Conservation (phyloP, 2,797 vertebrate species). For the Cynopterus sphinx region DNA sequence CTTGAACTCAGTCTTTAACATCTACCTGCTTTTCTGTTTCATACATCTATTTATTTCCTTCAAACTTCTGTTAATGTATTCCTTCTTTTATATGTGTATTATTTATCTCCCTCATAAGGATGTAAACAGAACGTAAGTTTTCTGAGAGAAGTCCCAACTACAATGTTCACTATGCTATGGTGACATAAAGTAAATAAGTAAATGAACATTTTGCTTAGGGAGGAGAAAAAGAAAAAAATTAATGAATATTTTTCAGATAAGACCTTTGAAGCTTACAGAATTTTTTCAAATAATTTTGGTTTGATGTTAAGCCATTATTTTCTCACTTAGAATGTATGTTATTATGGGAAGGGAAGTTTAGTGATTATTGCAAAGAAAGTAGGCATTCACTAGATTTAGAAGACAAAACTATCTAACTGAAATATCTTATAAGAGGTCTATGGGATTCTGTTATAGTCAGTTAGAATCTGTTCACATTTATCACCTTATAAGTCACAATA, state of each 20-base stretch:
- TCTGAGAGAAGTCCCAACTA: neutral
- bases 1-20: neutral
- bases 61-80: neutral
- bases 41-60: neutral
- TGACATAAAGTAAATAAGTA: neutral
- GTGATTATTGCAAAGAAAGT: neutral
- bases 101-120: neutral
- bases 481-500: neutral
- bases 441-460: neutral
- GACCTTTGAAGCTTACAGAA: neutral
- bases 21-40: neutral
- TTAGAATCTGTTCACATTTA: neutral
- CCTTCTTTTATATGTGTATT: neutral
- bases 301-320: neutral
- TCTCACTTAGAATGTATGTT: neutral
- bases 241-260: neutral
- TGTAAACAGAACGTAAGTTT: neutral
- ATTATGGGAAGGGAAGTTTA: neutral
- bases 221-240: neutral
- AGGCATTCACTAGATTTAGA: neutral
- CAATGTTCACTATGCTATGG: neutral
- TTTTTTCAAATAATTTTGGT: neutral
- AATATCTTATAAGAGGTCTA: neutral
- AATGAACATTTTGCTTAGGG: neutral
- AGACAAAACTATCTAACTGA: neutral